phyloP scores from a whole-genome alignment of 2,113 vertebrate genomes.

The Albula goreensis region DNA sequence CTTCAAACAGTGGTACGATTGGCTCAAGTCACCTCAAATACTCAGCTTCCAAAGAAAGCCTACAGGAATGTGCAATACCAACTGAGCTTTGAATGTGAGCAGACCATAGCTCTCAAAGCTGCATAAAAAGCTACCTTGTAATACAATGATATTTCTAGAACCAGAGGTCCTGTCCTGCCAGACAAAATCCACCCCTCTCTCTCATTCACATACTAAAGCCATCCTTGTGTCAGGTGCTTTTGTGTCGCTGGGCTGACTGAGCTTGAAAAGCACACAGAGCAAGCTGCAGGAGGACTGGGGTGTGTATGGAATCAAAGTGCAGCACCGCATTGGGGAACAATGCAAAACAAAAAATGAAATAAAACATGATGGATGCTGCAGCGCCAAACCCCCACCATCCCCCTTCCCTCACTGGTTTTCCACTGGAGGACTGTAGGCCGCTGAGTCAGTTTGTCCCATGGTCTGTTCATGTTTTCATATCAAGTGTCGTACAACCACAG shows the following conservation, averaged over 20 bases:
- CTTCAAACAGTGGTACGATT: background rate
- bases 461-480: slow-evolving; percentile 38
- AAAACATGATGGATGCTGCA: background rate
- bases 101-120: background rate
- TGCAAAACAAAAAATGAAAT: slow-evolving; percentile 5
- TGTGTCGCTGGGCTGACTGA: background rate
- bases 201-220: background rate
- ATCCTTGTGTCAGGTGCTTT: background rate
- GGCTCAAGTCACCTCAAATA: background rate
- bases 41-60: background rate
- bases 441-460: slow-evolving; percentile 47
- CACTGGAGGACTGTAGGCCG: background rate
- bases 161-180: background rate
- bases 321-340: slow-evolving; percentile 4
- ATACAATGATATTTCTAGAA: too few species aligned
- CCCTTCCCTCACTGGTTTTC: background rate
- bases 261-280: background rate
- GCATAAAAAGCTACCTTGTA: too few species aligned
- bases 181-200: background rate
- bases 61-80: background rate
- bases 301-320: background rate
- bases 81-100: background rate
- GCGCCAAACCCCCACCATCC: background rate
- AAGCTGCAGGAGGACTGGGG: background rate
- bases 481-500: slow-evolving; percentile 19